A percentile compares a stretch with the other conserved stretches of the same genome.
Conservation (phyloP, 2,888 invertebrate species). For the Rhimphoctona megacephalus region DNA sequence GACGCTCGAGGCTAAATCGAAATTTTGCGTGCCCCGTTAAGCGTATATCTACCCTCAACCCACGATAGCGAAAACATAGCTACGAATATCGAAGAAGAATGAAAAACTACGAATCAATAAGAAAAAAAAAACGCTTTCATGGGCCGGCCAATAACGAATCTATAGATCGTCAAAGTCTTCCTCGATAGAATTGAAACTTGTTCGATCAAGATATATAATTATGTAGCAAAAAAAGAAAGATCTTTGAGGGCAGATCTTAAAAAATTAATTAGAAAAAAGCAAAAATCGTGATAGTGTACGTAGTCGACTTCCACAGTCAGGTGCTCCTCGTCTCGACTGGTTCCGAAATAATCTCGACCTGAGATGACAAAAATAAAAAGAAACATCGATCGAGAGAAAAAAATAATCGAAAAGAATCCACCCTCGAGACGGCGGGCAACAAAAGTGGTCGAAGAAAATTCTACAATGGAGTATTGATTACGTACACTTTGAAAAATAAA, state of each 20-base stretch:
- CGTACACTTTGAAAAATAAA: slow-evolving; percentile 64
- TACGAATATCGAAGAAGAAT: neutral
- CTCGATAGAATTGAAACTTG: slow-evolving; percentile 84
- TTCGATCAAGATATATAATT: slow-evolving; percentile 78
- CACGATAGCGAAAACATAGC: slow-evolving; percentile 15
- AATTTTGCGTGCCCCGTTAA: slow-evolving; percentile 34
- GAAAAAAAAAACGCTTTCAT: neutral
- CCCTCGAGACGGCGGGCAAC: slow-evolving; percentile 70
- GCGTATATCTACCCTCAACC: neutral
- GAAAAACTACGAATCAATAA: neutral
- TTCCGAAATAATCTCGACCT: slow-evolving; percentile 26
- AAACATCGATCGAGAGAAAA: slow-evolving; percentile 1
- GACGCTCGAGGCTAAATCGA: slow-evolving; percentile 25
- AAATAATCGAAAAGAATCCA: slow-evolving; percentile 42
- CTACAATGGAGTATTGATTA: slow-evolving; percentile 69
- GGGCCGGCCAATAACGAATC: slow-evolving; percentile 35
- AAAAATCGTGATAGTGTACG: slow-evolving; percentile 75
- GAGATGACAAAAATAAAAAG: slow-evolving; percentile 26
- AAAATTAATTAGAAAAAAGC: slow-evolving; percentile 65
- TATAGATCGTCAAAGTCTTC: slow-evolving; percentile 78
- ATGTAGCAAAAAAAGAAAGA: slow-evolving; percentile 71
- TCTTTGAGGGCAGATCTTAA: slow-evolving; percentile 69
- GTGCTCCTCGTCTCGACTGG: slow-evolving; percentile 69
- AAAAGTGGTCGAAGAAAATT: slow-evolving; percentile 67
- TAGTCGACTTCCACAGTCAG: slow-evolving; percentile 76